Base-by-base conservation (phyloP, 2,113 vertebrate genomes). In the Xiphorhynchus elegans region DNA sequence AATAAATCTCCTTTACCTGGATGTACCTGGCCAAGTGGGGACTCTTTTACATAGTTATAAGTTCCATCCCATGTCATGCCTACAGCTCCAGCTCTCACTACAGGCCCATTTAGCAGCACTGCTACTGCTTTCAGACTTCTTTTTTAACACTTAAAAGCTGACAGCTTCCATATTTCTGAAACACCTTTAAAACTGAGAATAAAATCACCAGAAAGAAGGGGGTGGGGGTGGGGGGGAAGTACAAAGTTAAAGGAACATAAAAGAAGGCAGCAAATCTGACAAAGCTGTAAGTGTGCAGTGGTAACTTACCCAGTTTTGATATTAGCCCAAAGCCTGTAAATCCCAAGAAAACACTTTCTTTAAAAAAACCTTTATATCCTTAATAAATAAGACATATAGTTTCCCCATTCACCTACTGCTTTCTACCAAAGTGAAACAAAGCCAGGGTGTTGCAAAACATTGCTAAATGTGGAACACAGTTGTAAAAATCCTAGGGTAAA, bases 141-240 rank as follows among this genome's bases (percentile, higher is more conserved):
- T 77, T 78, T 58, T 64, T 28, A 72, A 63, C 42, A 19, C 23
- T 66, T 66, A 46, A 52, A 84, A 74, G 4, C 5, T 74, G 24
- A 73, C 80, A n/a, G 19, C 25, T 69, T 47, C 42, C 24, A 39
- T 81, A 87, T 55, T 89, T 67, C 47, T 70, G 40, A 84, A 58
- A 42, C 17, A 24, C 2, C 2, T 35, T 73, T 63, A 84, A 87
- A 80, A 53, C 8, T 24, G 21, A 70, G 24, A 83, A 84, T 53
- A 73, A 84, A 74, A 63, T 88, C 21, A 42, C 18, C 31, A 49
- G 53, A 58, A 76, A 85, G 20, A 40, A 59, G 17, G 13, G 3
- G 9, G 8, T 5, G 4, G 8, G 1, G 2, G 1, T 7, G 39
- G 33, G 2, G 1, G 9, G 39, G 33, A 35, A 7, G 2, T 76